phyloP scores from a whole-genome alignment of 2,888 invertebrate genomes.

The Lottia gigantea region DNA sequence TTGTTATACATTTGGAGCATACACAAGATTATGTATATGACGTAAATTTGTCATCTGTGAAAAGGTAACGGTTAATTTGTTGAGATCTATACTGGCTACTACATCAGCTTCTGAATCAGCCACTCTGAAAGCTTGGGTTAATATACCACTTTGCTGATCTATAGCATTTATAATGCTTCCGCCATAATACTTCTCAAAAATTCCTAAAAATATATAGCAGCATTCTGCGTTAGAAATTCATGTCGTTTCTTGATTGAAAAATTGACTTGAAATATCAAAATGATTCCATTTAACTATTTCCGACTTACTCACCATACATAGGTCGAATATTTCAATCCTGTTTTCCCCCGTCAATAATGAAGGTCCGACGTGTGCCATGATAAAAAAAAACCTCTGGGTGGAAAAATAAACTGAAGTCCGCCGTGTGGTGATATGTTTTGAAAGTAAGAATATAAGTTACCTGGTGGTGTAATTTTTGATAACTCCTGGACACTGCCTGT shows the following conservation, averaged over 20 bases:
- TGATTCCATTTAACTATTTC: too few relatives aligned
- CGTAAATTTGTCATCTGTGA: constrained; percentile 46
- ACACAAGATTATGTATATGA: constrained; percentile 36
- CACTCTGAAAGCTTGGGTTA: constrained; percentile 44
- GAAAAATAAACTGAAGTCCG: too few relatives aligned
- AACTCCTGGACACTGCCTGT: constrained; percentile 34
- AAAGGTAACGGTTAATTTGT: constrained; percentile 33
- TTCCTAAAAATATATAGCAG: constrained; percentile 30
- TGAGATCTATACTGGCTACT: constrained; percentile 38
- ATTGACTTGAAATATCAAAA: too few relatives aligned
- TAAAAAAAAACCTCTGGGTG: too few relatives aligned
- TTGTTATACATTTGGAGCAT: neutral
- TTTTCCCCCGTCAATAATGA: too few relatives aligned
- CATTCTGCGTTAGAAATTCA: too few relatives aligned
- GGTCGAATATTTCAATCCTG: too few relatives aligned
- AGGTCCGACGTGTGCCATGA: too few relatives aligned
- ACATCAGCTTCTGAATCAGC: constrained; percentile 46
- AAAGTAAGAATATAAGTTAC: constrained; percentile 24
- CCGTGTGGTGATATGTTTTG: too few relatives aligned
- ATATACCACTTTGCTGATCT: constrained; percentile 26
- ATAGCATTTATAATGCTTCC: constrained; percentile 41
- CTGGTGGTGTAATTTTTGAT: constrained; percentile 37
- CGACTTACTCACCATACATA: too few relatives aligned
- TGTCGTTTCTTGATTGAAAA: too few relatives aligned
- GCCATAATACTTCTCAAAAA: constrained; percentile 46